phyloP scores from a whole-genome alignment of 2,888 invertebrate species.

The Rotaria socialis region DNA sequence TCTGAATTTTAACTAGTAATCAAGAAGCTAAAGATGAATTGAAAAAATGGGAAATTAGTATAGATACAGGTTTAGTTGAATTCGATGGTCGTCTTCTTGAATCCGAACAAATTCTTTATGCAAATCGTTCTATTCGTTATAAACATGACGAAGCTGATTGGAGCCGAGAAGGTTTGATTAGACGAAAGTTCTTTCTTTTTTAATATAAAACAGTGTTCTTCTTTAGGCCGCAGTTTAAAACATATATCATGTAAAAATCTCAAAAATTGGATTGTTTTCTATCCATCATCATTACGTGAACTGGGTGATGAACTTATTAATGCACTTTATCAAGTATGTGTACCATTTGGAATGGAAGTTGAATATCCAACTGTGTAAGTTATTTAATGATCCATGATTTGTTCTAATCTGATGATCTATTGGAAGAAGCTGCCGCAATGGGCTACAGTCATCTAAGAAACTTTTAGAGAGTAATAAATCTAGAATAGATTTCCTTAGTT shows the following conservation, averaged over 20 bases:
- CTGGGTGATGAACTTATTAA: slow-evolving; percentile 8
- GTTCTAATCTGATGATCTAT: too few relatives aligned
- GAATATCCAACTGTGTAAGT: slow-evolving; percentile 34
- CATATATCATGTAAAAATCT: slow-evolving; percentile 10
- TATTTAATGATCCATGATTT: background rate
- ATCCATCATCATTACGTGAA: slow-evolving; percentile 12
- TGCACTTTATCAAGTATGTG: slow-evolving; percentile 11
- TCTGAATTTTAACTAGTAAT: background rate
- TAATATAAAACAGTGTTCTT: background rate
- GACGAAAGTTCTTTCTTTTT: background rate
- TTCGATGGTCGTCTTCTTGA: slow-evolving; percentile 40
- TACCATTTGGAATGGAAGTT: slow-evolving; percentile 32
- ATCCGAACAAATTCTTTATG: slow-evolving; percentile 33
- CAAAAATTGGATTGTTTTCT: slow-evolving; percentile 8
- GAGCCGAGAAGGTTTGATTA: background rate
- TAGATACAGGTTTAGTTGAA: slow-evolving; percentile 37
- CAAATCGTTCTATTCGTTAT: background rate
- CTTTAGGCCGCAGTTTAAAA: slow-evolving; percentile 11
- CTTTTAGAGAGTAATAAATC: too few relatives aligned
- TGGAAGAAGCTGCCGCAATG: too few relatives aligned
- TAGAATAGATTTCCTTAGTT: too few relatives aligned
- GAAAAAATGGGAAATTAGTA: slow-evolving; percentile 42
- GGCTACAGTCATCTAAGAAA: too few relatives aligned
- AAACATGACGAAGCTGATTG: slow-evolving; percentile 35
- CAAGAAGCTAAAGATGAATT: slow-evolving; percentile 40